These are phyloP conservation scores for Chionodraco myersi DNA, from an alignment of 2,113 vertebrate genomes.

Conservation along the genomic window DNA sequence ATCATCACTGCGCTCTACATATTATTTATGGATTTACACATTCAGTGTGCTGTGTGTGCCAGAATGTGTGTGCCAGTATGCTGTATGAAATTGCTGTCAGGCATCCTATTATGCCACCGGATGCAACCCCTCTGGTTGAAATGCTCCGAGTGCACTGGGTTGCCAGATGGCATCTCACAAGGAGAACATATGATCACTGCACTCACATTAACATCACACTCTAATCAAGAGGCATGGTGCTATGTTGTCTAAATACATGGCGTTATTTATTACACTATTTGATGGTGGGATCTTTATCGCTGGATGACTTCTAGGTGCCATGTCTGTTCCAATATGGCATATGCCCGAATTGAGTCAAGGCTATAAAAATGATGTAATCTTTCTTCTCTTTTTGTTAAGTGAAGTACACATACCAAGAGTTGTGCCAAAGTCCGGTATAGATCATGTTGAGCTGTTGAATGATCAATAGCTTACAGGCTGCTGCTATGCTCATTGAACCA, in stretches of 20 bases:
- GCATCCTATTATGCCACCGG: constrained; percentile 42
- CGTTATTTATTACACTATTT: background rate
- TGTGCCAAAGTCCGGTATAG: background rate
- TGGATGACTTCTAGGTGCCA: background rate
- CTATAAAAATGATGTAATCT: no score
- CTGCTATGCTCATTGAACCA: background rate
- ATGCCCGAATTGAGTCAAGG: no score
- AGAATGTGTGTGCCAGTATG: constrained; percentile 32
- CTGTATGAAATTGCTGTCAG: constrained; percentile 54
- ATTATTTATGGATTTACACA: constrained; percentile 24
- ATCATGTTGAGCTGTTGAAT: constrained; percentile 23
- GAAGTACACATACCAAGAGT: background rate
- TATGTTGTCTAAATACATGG: background rate
- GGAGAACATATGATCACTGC: constrained; percentile 49
- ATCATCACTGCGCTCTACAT: background rate
- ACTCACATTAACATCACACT: constrained; percentile 12
- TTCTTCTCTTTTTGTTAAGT: no score
- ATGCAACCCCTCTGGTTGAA: constrained; percentile 42
- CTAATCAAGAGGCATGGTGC: background rate
- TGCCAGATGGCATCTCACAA: constrained; percentile 64
- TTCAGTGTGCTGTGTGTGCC: constrained; percentile 1
- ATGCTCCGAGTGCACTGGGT: constrained; percentile 16
- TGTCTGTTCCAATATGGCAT: no score
- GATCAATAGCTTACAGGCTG: constrained; percentile 39
- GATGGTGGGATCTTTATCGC: background rate